Base-by-base conservation (phyloP, 2,797 vertebrate species). In the Poecile montanus region DNA sequence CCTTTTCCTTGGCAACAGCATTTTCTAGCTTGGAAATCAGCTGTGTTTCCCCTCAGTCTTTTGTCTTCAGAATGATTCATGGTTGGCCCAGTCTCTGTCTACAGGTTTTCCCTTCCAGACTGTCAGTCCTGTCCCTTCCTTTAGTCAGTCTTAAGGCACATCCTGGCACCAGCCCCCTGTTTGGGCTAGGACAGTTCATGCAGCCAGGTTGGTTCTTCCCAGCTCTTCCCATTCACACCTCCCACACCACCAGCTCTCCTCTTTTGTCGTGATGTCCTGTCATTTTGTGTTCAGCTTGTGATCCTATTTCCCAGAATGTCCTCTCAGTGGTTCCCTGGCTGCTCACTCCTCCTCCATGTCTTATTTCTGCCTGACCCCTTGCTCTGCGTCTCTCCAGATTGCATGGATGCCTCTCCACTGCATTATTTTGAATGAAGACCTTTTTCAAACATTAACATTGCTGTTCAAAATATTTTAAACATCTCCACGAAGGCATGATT, bases 251-350 rank as follows among this genome's bases (percentile, higher is more conserved):
- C 34, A 54, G 13, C 14, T 62, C 70, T 58, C 45, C 34, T 70
- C 19, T 70, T 51, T 18, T 48, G n/a, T n/a, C 13, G 2, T 6
- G 4, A 36, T 2, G 1, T 7, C 7, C 10, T 2, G 5, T 9
- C 7, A 6, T 10, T 63, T 51, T 9, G 4, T 27, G 38, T 20
- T 53, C 45, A 42, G 23, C 34, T 36, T 68, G 10, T 4, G 42
- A 68, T 9, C 50, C 29, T 27, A 27, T 40, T 90, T 42, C 60
- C 42, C 17, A 16, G 15, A 40, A 40, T 11, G 74, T 56, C 13
- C 20, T 48, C 22, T 45, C 1, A 2, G 61, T 25, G 34, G 7
- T 47, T 6, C 47, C 63, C 58, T 38, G 62, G 14, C 34, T 5
- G 3, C 19, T 44, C 22, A 13, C 11, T 4, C 22, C 48, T 85